Base-by-base conservation (phyloP, 2,797 vertebrate species). In the Cyprinella venusta region DNA sequence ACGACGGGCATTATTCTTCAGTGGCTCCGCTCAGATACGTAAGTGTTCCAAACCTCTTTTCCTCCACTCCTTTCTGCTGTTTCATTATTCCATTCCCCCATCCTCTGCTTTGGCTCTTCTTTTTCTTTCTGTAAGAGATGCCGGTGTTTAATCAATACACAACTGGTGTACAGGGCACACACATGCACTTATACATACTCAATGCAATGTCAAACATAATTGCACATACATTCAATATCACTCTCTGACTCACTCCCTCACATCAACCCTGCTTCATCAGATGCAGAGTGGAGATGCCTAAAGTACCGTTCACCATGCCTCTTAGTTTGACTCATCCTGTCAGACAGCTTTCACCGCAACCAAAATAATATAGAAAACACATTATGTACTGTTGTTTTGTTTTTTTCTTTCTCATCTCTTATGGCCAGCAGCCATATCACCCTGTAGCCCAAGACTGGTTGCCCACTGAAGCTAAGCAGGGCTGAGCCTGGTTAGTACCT, bases 1-100 rank as follows among this genome's bases (percentile, higher is more conserved):
- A 99, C 97, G 19, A 99, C 97, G 50, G 97, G 97, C 90, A 98
- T 99, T 91, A 97, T 99, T 87, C 95, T 99, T 81, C 97, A 99
- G 94, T 99, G 98, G 98, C 97, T 99, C 56, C 97, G 96, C 88
- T 97, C 98, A 83, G 97, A 99, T 90, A 91, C 93, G 98, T 99
- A 94, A 97, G 97, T 97, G 81, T 88, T 64, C 86, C 88, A 65
- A 65, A 42, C 40, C 40, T 78, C 72, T 50, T 56, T 64, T 40
- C 26, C 21, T 54, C 59, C 33, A 18, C 50, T 80, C 59, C 9
- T 9, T 36, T 54, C 54, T 52, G 78, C 59, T 26, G n/a, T 80
- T 52, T 75, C 63, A 79, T 76, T 69, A n/a, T 81, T 30, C 63
- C 52, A 8, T 19, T 40, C 7, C 33, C n/a, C 84, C 26, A 72